phyloP scores from a whole-genome alignment of 1,140 invertebrate species.

The Phymorhynchus buccinoides region DNA sequence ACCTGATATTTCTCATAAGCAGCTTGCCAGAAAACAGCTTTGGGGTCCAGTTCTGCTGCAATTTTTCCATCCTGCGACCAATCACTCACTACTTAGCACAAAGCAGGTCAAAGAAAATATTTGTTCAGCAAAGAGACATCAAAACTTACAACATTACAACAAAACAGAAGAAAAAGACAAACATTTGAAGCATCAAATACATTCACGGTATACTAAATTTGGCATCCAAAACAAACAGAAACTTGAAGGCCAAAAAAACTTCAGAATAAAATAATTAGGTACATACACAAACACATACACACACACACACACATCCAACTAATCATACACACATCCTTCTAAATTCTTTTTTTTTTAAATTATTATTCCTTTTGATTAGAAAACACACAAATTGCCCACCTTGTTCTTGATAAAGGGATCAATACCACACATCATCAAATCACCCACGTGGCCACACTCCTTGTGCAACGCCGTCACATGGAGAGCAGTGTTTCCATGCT shows the following conservation, averaged over 20 bases:
- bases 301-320: background rate
- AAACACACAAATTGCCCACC: conserved; percentile 39
- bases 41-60: conserved; percentile 54
- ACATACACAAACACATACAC: background rate
- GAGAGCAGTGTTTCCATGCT: conserved; percentile 69
- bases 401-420: conserved; percentile 61
- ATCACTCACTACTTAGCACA: background rate
- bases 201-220: background rate
- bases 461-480: conserved; percentile 66
- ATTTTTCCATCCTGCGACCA: conserved; percentile 62
- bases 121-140: background rate
- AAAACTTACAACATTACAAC: too few species aligned
- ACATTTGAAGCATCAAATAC: background rate
- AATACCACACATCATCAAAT: conserved; percentile 63
- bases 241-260: background rate
- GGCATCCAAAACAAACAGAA: background rate
- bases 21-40: conserved; percentile 61
- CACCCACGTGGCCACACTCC: conserved; percentile 63
- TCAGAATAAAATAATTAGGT: background rate
- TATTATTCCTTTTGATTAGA: too few species aligned
- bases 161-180: background rate
- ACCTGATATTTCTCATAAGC: conserved; percentile 65
- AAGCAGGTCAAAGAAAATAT: background rate
- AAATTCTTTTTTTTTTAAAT: too few species aligned
- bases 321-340: background rate